Conservation (phyloP, 2,888 invertebrate species). For the Diaphora mendica region DNA sequence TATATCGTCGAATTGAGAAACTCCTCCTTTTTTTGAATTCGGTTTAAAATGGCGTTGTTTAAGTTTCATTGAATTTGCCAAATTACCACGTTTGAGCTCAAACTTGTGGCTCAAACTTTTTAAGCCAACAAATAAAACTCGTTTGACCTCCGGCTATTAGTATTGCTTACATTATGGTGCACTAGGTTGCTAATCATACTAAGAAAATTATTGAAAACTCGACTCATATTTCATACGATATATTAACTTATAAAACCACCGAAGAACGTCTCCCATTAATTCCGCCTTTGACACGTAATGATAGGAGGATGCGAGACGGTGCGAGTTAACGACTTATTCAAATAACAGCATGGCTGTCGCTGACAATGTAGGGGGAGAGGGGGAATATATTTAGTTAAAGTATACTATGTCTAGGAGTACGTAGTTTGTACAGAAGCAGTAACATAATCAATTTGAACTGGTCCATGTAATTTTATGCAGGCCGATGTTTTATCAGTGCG, state of each 20-base stretch:
- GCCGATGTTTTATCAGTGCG: not conserved
- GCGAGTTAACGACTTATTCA: slow-evolving; percentile 54
- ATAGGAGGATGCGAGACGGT: slow-evolving; percentile 41
- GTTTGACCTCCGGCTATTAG: not conserved
- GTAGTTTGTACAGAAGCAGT: slow-evolving; percentile 2
- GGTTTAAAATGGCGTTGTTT: too few species aligned
- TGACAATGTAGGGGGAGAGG: slow-evolving; percentile 15
- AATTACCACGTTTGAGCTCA: too few species aligned
- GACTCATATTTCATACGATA: slow-evolving; percentile 1
- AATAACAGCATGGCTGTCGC: slow-evolving; percentile 28
- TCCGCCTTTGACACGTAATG: slow-evolving; percentile 53
- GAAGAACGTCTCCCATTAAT: slow-evolving; percentile 44
- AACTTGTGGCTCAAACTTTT: too few species aligned
- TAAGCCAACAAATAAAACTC: not conserved
- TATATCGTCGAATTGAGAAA: too few species aligned
- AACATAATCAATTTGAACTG: not conserved
- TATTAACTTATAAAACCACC: not conserved
- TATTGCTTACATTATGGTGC: not conserved
- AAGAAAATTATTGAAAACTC: not conserved
- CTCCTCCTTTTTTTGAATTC: too few species aligned
- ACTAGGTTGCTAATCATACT: not conserved
- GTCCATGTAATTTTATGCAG: not conserved
- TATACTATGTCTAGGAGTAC: not conserved
- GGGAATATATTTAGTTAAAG: slow-evolving; percentile 13
- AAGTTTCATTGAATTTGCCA: too few species aligned